Conservation (phyloP, 2,797 vertebrate genomes). For the Cossypha caffra region DNA sequence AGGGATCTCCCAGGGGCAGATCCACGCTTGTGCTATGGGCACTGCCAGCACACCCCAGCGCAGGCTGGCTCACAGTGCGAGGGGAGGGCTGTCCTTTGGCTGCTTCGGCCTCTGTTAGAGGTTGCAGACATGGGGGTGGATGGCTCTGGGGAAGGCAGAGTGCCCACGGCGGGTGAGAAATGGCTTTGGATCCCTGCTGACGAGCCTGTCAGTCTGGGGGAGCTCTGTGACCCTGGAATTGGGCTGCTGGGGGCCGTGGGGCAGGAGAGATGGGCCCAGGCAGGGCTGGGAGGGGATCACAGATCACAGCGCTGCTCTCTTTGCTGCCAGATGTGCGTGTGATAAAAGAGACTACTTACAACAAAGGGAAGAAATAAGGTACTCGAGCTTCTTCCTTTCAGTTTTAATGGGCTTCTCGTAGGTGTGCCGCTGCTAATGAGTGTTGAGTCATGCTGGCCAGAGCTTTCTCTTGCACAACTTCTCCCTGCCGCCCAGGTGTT, state of each 20-base stretch:
- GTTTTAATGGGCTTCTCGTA: conserved; percentile 42
- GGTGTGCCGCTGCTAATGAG: conserved; percentile 48
- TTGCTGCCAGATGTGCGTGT: neutral
- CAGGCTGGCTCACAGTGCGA: neutral
- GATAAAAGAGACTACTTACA: neutral
- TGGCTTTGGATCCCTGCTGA: neutral
- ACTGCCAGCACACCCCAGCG: rapidly evolving
- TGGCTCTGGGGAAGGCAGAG: neutral
- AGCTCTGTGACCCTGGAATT: rapidly evolving
- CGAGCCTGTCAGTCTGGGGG: neutral
- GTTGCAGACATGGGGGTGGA: too few species aligned
- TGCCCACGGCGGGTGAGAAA: neutral
- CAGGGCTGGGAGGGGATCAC: neutral
- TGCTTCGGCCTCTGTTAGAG: neutral
- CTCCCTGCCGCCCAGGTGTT: neutral
- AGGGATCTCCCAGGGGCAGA: neutral
- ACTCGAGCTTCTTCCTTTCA: conserved; percentile 24
- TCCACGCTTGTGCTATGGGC: rapidly evolving
- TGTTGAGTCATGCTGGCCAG: conserved; percentile 52
- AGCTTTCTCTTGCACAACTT: conserved; percentile 47
- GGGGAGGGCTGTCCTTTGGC: rapidly evolving
- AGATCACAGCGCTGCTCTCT: neutral
- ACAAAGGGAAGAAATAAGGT: neutral
- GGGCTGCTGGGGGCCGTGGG: rapidly evolving
- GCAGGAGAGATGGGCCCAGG: neutral